phyloP scores from a whole-genome alignment of 2,888 invertebrate species.

The Papilio gigon region DNA sequence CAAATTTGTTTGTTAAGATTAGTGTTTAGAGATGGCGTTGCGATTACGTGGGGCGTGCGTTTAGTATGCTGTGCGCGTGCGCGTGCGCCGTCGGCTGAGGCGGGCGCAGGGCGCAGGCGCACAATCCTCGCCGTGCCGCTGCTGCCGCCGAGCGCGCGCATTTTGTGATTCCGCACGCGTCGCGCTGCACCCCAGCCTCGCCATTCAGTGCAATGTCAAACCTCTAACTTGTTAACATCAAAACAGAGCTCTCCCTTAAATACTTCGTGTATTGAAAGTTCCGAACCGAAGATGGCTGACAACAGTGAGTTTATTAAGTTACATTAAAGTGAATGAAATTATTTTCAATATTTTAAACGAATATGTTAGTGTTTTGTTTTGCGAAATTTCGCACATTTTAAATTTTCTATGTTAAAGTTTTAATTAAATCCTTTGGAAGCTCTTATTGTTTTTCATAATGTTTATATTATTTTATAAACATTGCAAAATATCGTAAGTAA shows the following conservation, averaged over 20 bases:
- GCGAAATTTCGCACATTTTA: not conserved
- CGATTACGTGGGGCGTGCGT: slow-evolving; percentile 71
- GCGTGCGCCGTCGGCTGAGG: slow-evolving; percentile 63
- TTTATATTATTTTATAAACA: slow-evolving; percentile 3
- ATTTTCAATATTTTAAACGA: not conserved
- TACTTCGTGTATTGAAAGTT: slow-evolving; percentile 48
- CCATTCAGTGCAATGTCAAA: slow-evolving; percentile 70
- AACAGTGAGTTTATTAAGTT: slow-evolving; percentile 52
- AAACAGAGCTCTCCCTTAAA: slow-evolving; percentile 35
- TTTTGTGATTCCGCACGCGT: slow-evolving; percentile 64
- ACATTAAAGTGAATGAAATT: not conserved
- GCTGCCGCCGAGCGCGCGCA: slow-evolving; percentile 41
- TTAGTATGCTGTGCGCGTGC: slow-evolving; percentile 80
- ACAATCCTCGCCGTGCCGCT: slow-evolving; percentile 63
- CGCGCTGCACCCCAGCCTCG: slow-evolving; percentile 59
- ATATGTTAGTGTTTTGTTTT: not conserved
- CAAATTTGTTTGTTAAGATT: slow-evolving; percentile 72
- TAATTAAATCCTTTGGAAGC: not conserved
- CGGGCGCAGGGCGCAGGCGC: slow-evolving; percentile 53
- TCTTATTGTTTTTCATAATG: not conserved
- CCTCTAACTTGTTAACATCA: slow-evolving; percentile 53
- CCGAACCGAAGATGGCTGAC: slow-evolving; percentile 56
- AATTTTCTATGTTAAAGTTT: not conserved
- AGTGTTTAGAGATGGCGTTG: slow-evolving; percentile 65
- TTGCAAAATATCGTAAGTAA: not conserved